Evolutionary conservation across 2,797 vertebrate genomes (phyloP).

Genomic region (Falco concolor): DNA sequence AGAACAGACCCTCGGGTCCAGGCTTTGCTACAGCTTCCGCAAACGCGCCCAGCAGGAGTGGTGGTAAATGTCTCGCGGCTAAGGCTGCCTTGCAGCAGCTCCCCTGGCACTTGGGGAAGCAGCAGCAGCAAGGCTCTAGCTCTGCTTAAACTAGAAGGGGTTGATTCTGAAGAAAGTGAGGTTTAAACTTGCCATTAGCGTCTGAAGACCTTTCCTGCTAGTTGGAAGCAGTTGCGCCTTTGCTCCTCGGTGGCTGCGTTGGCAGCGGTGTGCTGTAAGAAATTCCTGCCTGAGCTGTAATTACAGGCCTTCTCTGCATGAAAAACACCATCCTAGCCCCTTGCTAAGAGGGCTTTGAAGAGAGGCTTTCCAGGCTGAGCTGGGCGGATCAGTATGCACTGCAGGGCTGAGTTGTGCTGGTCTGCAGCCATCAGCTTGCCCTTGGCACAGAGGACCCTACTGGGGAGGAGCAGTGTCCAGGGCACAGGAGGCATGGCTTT

Average conservation of each 20-base stretch:
- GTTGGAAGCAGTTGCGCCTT: neutral
- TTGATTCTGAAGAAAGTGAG: neutral
- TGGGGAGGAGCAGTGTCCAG: neutral
- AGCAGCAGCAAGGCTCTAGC: neutral
- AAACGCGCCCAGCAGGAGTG: accelerated
- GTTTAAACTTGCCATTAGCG: neutral
- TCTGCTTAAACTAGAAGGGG: neutral
- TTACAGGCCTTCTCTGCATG: neutral
- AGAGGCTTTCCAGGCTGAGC: neutral
- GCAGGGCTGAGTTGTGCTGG: neutral
- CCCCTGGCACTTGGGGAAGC: neutral
- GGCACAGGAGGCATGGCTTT: conserved; percentile 24
- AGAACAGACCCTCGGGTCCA: neutral
- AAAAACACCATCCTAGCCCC: neutral
- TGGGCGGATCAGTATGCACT: neutral
- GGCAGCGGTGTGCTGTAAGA: neutral
- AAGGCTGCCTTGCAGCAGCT: neutral
- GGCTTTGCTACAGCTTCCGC: neutral
- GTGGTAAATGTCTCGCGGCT: neutral
- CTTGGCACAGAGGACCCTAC: neutral
- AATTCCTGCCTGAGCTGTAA: neutral
- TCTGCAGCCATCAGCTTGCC: neutral
- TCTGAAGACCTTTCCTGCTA: neutral
- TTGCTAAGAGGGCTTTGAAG: neutral
- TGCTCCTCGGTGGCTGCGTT: neutral